phyloP scores from a whole-genome alignment of 2,797 vertebrate species.

The Sebastes trivittatus region DNA sequence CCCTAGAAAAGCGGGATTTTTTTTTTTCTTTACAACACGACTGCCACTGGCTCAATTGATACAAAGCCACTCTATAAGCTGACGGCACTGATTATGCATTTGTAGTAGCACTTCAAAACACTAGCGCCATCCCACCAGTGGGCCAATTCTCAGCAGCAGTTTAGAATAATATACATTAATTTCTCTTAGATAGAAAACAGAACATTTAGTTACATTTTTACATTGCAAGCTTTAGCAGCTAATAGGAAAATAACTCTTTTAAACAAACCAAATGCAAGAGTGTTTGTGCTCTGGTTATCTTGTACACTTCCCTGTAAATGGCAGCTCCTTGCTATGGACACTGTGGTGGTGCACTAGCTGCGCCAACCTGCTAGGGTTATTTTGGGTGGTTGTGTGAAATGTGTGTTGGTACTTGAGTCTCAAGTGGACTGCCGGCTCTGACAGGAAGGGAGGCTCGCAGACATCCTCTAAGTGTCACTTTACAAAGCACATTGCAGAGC shows the following conservation, averaged over 20 bases:
- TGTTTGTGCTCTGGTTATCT: slow-evolving; percentile 7
- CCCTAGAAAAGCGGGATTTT: slow-evolving; percentile 12
- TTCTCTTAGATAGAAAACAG: slow-evolving; percentile 7
- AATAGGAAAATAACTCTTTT: slow-evolving; percentile 15
- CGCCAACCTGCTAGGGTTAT: slow-evolving; percentile 56
- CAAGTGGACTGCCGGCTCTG: slow-evolving; percentile 69
- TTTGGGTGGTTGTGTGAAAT: slow-evolving; percentile 70
- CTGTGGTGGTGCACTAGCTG: neutral
- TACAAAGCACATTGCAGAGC: slow-evolving; percentile 62
- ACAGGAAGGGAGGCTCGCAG: slow-evolving; percentile 70
- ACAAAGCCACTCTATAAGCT: slow-evolving; percentile 48
- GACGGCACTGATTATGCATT: slow-evolving; percentile 54
- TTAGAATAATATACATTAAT: slow-evolving; percentile 21
- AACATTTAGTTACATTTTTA: slow-evolving; percentile 3
- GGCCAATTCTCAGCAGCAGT: slow-evolving; percentile 21
- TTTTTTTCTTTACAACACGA: slow-evolving; percentile 15
- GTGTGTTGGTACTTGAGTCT: slow-evolving; percentile 73
- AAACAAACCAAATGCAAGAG: neutral
- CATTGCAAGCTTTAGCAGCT: slow-evolving; percentile 5
- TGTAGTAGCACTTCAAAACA: slow-evolving; percentile 60
- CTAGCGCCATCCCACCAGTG: slow-evolving; percentile 13
- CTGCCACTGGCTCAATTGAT: slow-evolving; percentile 51
- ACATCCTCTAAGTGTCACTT: slow-evolving; percentile 72
- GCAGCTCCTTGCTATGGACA: slow-evolving; percentile 29
- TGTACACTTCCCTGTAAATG: slow-evolving; percentile 15